Evolutionary conservation across 1,140 invertebrate species (phyloP), one percentile per base, ranked within the genome.

Genomic region (Drosophila pectinifera): DNA sequence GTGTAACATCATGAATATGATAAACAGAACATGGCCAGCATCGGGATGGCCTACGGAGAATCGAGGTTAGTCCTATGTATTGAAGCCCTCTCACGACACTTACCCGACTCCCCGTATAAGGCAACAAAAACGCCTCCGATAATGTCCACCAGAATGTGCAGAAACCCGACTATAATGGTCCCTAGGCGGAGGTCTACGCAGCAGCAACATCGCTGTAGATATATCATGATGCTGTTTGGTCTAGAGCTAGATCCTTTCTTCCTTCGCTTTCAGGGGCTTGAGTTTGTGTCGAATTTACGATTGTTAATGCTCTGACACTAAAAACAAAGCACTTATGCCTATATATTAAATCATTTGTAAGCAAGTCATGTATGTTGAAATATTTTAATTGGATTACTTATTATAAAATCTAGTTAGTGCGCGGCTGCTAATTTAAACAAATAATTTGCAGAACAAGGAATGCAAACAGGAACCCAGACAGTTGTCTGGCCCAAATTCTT

Each of bases 141-240:
- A 2, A 88, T 1, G 41, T 83, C 72, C 7, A 72, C 13, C 6
- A 82, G 0, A 5, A 88, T 58, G 13, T 86, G 83, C 1, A 43
- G 0, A 5, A 42, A 0, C 0, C 57, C 79, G 1, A 79, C 11
- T 0, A 69, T 18, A 20, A 63, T 48, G 3, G 65, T 56, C 3
- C 83, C 83, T 8, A 86, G 20, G 14, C 79, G 83, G 41, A 83
- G 57, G 61, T 88, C 83, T 5, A 86, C 38, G 26, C 36, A 88
- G 41, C 78, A 83, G 18, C 72, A 76, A 54, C 62, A 83, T 20
- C 34, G 72, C 31, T 89, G 76, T 18, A 88, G 70, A 18, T 88
- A 88, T 5, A 88, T 89, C 79, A 88, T 88, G 5, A 14, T 84
- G 59, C 7, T 38, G 18, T n/a, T 53, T 8, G 14, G n/a, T 24